Evolutionary conservation across 2,888 invertebrate species (phyloP).

Genomic region (Plagodis pulveraria): DNA sequence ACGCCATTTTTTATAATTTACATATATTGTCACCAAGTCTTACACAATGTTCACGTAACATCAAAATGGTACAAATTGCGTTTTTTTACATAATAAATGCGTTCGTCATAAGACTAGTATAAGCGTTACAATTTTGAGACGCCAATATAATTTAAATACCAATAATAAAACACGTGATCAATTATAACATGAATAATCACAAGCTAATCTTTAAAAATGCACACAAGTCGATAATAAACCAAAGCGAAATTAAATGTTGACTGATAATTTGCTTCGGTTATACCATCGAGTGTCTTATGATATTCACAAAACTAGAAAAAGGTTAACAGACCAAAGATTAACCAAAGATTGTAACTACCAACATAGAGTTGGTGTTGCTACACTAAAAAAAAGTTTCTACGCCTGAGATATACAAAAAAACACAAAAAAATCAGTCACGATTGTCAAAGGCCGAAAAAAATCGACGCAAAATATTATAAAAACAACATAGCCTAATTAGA

Average conservation of each 20-base stretch:
- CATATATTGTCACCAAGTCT: slow-evolving; percentile 24
- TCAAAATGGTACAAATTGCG: slow-evolving; percentile 10
- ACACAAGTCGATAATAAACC: neutral
- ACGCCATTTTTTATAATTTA: neutral
- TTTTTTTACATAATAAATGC: slow-evolving; percentile 57
- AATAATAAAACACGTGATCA: slow-evolving; percentile 32
- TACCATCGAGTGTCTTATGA: neutral
- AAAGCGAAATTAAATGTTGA: too few relatives aligned
- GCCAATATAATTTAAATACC: slow-evolving; percentile 36
- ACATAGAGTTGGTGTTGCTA: slow-evolving; percentile 23
- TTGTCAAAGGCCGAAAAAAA: slow-evolving; percentile 54
- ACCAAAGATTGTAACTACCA: slow-evolving; percentile 13
- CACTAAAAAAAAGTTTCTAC: slow-evolving; percentile 11
- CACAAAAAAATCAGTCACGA: slow-evolving; percentile 64
- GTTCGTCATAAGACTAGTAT: slow-evolving; percentile 61
- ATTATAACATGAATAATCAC: slow-evolving; percentile 27
- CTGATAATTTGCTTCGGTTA: neutral
- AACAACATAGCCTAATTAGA: slow-evolving; percentile 56
- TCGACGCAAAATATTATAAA: slow-evolving; percentile 49
- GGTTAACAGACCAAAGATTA: slow-evolving; percentile 9
- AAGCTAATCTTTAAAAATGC: slow-evolving; percentile 4
- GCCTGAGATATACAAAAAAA: slow-evolving; percentile 39
- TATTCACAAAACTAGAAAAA: slow-evolving; percentile 6
- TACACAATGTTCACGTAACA: slow-evolving; percentile 7
- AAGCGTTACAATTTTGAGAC: slow-evolving; percentile 40